Percentiles rank a stretch among this genome's conserved stretches.
Conservation (phyloP, 2,888 invertebrate genomes). For the Rhingia campestris region DNA sequence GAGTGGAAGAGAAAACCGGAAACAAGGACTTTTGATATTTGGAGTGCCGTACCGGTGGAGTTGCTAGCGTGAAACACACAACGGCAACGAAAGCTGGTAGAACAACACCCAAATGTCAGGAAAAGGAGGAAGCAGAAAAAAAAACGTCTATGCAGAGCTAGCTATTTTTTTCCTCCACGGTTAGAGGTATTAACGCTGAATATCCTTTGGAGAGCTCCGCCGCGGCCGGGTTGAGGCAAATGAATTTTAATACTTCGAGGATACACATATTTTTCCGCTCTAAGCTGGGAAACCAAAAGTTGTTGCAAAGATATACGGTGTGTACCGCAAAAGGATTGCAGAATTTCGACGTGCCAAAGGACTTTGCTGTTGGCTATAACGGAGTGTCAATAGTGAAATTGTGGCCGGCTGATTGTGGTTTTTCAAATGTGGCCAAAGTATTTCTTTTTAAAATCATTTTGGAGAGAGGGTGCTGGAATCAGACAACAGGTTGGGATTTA, state of each 20-base stretch:
- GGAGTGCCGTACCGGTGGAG: constrained; percentile 35
- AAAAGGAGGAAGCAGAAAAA: background rate
- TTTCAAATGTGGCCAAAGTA: constrained; percentile 18
- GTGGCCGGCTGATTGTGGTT: constrained; percentile 32
- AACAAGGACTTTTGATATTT: constrained; percentile 73
- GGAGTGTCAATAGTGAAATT: constrained; percentile 21
- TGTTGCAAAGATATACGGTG: constrained; percentile 51
- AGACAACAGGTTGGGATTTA: background rate
- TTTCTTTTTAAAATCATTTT: constrained; percentile 18
- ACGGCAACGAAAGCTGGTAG: constrained; percentile 49
- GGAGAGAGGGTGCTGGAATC: background rate
- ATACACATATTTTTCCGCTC: constrained; percentile 57
- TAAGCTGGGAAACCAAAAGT: constrained; percentile 63
- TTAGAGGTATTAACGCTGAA: constrained; percentile 62
- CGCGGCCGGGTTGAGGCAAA: constrained; percentile 32
- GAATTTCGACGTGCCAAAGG: constrained; percentile 29
- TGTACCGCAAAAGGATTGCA: constrained; percentile 63
- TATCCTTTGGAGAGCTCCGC: constrained; percentile 32
- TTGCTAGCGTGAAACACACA: constrained; percentile 53
- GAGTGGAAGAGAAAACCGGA: constrained; percentile 17
- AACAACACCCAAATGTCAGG: constrained; percentile 14
- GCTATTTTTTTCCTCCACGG: constrained; percentile 49
- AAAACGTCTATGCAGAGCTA: constrained; percentile 45
- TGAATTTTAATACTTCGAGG: constrained; percentile 64
- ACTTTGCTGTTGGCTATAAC: background rate